Evolutionary conservation across 2,113 vertebrate species (phyloP).

Genomic region (Pipa parva): DNA sequence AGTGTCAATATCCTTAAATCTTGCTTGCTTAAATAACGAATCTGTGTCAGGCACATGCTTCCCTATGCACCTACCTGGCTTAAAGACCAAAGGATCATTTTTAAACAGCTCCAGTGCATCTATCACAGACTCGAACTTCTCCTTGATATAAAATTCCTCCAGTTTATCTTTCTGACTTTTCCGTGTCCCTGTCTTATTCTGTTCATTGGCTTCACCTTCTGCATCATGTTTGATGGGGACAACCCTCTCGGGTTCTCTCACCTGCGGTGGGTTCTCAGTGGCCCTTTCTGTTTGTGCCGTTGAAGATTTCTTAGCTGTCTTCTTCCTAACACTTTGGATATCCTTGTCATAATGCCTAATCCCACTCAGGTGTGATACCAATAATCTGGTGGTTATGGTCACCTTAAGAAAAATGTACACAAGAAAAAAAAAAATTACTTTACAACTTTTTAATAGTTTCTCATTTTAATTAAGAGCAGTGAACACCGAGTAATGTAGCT

Average conservation of each 20-base stretch:
- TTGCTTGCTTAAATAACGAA: no score
- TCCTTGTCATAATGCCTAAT: conserved; percentile 97
- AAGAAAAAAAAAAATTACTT: background rate
- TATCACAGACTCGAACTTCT: conserved; percentile 81
- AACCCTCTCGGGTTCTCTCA: conserved; percentile 46
- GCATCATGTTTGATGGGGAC: conserved; percentile 53
- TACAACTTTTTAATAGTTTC: no score
- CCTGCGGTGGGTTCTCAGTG: conserved; percentile 28
- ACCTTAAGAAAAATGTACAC: conserved; percentile 70
- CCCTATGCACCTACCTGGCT: conserved; percentile 76
- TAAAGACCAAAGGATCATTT: conserved; percentile 90
- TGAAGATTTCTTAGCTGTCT: conserved; percentile 72
- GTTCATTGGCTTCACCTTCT: conserved; percentile 51
- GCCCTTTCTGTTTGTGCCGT: conserved; percentile 43
- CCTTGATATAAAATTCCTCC: conserved; percentile 90
- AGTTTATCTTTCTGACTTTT: conserved; percentile 82
- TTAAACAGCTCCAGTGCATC: conserved; percentile 89
- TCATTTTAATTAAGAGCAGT: no score
- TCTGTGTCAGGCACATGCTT: no score
- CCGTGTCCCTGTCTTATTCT: conserved; percentile 50
- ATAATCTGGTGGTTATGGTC: conserved; percentile 78
- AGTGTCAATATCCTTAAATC: no score
- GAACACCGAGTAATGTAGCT: no score
- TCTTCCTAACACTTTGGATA: conserved; percentile 79
- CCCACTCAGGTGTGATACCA: conserved; percentile 91